phyloP scores from a whole-genome alignment of 1,140 invertebrate species.

The Muscidifurax raptorellus region DNA sequence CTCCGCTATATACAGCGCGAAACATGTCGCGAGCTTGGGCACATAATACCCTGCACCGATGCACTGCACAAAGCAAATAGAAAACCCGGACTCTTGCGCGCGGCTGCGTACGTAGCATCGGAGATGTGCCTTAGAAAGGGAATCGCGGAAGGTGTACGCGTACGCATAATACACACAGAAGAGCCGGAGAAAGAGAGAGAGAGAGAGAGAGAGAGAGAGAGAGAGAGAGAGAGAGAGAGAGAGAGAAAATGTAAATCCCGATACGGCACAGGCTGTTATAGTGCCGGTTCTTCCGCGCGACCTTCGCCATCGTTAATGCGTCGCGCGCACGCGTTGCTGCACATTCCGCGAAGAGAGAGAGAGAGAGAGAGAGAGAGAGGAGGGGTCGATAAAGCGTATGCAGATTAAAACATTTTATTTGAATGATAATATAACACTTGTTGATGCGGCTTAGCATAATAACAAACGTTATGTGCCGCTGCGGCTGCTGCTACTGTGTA shows the following conservation, averaged over 20 bases:
- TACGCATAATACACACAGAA: neutral
- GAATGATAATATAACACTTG: conserved; percentile 77
- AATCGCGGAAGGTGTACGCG: conserved; percentile 14
- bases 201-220: neutral
- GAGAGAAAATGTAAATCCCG: conserved; percentile 18
- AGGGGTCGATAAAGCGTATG: conserved; percentile 76
- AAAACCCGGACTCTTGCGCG: neutral
- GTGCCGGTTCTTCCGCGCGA: conserved; percentile 48
- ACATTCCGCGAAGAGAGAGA: conserved; percentile 66
- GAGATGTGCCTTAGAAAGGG: conserved; percentile 14
- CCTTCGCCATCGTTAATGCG: conserved; percentile 64
- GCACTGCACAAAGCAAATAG: neutral
- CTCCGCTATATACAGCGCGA: too few species aligned
- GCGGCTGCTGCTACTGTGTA: neutral
- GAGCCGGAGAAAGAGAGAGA: neutral
- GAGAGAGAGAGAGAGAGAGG: conserved; percentile 44
- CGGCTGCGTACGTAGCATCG: neutral
- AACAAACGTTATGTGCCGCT: conserved; percentile 73
- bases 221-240: neutral
- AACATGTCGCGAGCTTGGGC: neutral
- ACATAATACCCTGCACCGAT: neutral
- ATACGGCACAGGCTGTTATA: conserved; percentile 20
- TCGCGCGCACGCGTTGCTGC: conserved; percentile 56
- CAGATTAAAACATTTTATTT: conserved; percentile 77
- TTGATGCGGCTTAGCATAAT: conserved; percentile 76